Evolutionary conservation across 2,797 vertebrate species (phyloP).

Genomic region (Helostoma temminkii): DNA sequence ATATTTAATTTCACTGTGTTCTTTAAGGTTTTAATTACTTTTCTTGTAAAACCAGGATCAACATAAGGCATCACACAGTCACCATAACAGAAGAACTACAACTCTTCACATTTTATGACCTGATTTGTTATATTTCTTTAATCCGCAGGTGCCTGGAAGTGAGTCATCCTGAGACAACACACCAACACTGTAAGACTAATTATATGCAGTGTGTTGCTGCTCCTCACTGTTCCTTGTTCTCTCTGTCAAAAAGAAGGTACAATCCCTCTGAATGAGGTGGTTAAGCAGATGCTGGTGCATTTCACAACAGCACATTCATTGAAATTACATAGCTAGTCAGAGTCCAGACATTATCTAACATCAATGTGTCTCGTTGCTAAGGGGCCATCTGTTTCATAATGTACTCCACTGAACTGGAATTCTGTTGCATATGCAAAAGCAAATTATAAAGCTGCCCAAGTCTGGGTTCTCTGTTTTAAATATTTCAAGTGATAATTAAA

Average conservation of each 20-base stretch:
- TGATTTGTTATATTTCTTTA: conserved; percentile 25
- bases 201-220: not conserved
- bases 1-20: not conserved
- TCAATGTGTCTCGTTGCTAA: conserved; percentile 78
- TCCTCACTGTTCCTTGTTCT: conserved; percentile 15
- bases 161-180: conserved; percentile 14
- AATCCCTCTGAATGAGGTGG: conserved; percentile 45
- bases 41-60: conserved; percentile 16
- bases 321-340: conserved; percentile 69
- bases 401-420: conserved; percentile 66
- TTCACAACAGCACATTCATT: conserved; percentile 67
- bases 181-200: conserved; percentile 20
- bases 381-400: conserved; percentile 80
- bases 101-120: conserved; percentile 15
- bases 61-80: conserved; percentile 7
- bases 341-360: conserved; percentile 77
- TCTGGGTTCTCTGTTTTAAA: conserved; percentile 52
- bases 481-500: conserved; percentile 63
- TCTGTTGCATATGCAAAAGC: conserved; percentile 71
- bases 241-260: conserved; percentile 43
- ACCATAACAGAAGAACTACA: not conserved
- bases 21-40: conserved; percentile 13
- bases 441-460: conserved; percentile 55
- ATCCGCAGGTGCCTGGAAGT: conserved; percentile 23
- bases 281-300: conserved; percentile 47